Evolutionary conservation across 2,797 vertebrate species (phyloP).

Genomic region (Channallabes apus): DNA sequence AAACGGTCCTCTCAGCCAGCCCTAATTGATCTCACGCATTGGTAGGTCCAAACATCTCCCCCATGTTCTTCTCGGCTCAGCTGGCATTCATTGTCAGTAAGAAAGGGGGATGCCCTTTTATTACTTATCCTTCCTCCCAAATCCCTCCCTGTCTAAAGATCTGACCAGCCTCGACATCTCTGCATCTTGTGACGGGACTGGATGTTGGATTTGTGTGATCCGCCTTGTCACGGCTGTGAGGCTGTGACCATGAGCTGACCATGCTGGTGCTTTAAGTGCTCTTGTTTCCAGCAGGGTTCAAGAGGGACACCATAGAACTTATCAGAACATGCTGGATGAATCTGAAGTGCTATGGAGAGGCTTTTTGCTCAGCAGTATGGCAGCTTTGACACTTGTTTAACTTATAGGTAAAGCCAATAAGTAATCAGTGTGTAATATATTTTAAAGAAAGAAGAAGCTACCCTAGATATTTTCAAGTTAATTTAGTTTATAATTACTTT

Average conservation of each 20-base stretch:
- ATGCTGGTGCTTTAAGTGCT: slow-evolving; percentile 64
- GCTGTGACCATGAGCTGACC: slow-evolving; percentile 65
- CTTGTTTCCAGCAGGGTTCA: slow-evolving; percentile 70
- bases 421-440: background rate
- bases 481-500: background rate
- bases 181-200: slow-evolving; percentile 43
- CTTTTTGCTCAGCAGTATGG: slow-evolving; percentile 40
- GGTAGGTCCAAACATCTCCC: slow-evolving; percentile 83
- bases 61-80: slow-evolving; percentile 58
- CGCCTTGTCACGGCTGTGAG: slow-evolving; percentile 57
- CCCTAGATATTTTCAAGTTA: background rate
- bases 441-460: background rate
- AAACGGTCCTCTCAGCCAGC: slow-evolving; percentile 84
- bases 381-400: slow-evolving; percentile 26
- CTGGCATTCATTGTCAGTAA: slow-evolving; percentile 57
- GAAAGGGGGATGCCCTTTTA: slow-evolving; percentile 43
- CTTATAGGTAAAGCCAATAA: background rate
- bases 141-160: slow-evolving; percentile 53
- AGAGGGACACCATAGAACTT: slow-evolving; percentile 65
- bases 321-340: slow-evolving; percentile 60
- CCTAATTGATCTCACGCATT: slow-evolving; percentile 87
- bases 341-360: slow-evolving; percentile 62
- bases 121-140: slow-evolving; percentile 50
- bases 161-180: slow-evolving; percentile 48
- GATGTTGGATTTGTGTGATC: slow-evolving; percentile 60